Evolutionary conservation across 2,113 vertebrate genomes (phyloP).

Genomic region (Mystacornis crossleyi): DNA sequence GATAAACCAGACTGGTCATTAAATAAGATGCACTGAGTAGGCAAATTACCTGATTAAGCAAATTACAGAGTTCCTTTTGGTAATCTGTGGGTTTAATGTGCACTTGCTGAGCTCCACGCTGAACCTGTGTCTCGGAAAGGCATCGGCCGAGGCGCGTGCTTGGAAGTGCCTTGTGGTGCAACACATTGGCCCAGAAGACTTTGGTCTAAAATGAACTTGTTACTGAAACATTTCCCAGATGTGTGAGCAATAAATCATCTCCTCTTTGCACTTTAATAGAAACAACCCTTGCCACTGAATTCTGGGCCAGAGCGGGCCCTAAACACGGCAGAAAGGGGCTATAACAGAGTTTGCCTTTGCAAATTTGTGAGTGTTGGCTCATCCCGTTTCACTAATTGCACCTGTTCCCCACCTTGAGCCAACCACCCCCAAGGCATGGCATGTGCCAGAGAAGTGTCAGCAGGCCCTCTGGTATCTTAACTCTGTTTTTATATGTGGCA

Average conservation of each 20-base stretch:
- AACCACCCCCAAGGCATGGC: not conserved
- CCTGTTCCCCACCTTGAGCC: not conserved
- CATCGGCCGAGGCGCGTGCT: fast-evolving
- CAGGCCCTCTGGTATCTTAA: not conserved
- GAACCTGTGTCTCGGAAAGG: not conserved
- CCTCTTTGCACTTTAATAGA: not conserved
- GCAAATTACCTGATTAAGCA: not conserved
- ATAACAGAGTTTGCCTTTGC: not conserved
- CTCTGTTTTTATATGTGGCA: not conserved
- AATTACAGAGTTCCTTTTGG: not conserved
- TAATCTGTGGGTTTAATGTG: not conserved
- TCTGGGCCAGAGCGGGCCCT: not conserved
- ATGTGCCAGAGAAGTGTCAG: conserved; percentile 5
- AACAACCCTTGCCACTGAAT: not conserved
- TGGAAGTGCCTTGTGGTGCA: not conserved
- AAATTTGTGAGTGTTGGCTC: not conserved
- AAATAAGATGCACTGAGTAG: not conserved
- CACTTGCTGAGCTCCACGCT: not conserved
- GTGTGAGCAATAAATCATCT: not conserved
- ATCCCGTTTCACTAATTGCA: not conserved
- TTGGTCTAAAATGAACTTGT: not conserved
- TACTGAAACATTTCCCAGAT: not conserved
- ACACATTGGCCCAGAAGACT: not conserved
- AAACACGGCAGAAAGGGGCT: not conserved
- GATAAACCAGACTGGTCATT: not conserved